These are phyloP conservation scores for Hydrolagus affinis DNA, from an alignment of 2,113 vertebrate genomes.

Conservation along the genomic window DNA sequence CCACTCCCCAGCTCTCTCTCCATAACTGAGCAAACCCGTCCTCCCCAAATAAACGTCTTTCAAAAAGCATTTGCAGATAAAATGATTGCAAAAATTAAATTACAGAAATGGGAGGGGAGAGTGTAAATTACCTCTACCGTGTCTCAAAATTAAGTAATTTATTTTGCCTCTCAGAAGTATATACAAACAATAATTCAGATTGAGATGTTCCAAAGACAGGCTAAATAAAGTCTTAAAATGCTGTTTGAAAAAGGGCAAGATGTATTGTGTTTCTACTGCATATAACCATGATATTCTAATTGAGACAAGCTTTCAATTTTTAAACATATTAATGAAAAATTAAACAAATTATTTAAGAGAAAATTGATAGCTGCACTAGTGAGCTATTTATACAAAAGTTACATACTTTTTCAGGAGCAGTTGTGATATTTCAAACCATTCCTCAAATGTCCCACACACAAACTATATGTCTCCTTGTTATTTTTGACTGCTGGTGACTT, in stretches of 20 bases:
- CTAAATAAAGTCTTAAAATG: not conserved
- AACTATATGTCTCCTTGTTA: conserved; percentile 38
- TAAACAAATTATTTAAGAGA: conserved; percentile 7
- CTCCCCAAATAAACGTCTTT: too few species aligned
- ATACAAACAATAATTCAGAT: not conserved
- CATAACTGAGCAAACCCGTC: too few species aligned
- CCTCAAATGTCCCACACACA: conserved; percentile 37
- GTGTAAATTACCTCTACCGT: too few species aligned
- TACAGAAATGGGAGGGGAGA: not conserved
- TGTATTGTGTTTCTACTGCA: not conserved
- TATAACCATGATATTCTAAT: not conserved
- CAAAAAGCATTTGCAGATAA: not conserved
- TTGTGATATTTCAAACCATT: conserved; percentile 39
- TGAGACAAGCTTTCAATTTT: not conserved
- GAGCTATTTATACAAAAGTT: conserved; percentile 25
- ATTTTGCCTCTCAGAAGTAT: not conserved
- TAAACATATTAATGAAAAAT: too few species aligned
- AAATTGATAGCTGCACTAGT: not conserved
- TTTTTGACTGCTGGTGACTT: conserved; percentile 39
- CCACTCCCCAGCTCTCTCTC: too few species aligned
- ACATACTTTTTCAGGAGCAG: conserved; percentile 23
- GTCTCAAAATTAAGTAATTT: too few species aligned
- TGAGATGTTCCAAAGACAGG: not conserved
- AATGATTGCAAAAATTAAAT: not conserved
- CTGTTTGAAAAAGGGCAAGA: not conserved